Base-by-base conservation (phyloP, 2,797 vertebrate species). In the Thunnus albacares region DNA sequence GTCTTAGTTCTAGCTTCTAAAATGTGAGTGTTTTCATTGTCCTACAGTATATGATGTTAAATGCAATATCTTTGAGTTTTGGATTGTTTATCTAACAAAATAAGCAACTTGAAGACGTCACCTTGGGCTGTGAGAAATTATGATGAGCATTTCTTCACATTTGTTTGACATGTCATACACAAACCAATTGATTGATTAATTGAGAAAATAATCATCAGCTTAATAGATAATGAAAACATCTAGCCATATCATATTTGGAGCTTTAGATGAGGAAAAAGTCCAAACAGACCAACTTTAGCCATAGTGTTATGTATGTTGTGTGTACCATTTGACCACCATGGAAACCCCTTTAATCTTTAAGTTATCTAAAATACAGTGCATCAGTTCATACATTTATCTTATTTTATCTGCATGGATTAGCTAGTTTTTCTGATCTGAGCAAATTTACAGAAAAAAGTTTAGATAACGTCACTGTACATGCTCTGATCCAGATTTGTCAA, bases 391-490 rank as follows among this genome's bases (percentile, higher is more conserved):
- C 2, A 24, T 64, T 52, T 30, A 71, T 71, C 18, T 47, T 0
- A 26, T 51, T 30, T 69, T 80, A 77, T 69, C 77, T 41, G 58
- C 24, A 20, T 58, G 3, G 52, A 52, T 5, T 52, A 5, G 6
- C n/a, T 20, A 66, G n/a, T 14, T 57, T 5, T 33, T 8, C 14
- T 65, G 30, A 69, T 58, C 30, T 38, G 6, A 22, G 3, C 3
- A 28, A 41, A 49, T 43, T 68, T 2, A 75, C 38, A 38, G 47
- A 38, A 53, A 11, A 3, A 59, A 57, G 38, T 61, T 80, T 41
- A 73, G 12, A n/a, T 58, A 83, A 81, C 51, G 30, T 52, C 0
- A 11, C 30, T 33, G 5, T 33, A 33, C 4, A 0, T 28, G 13
- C 6, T 35, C 22, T 66, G 20, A 63, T 47, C 5, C 1, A 6